phyloP scores from a whole-genome alignment of 2,113 vertebrate genomes.

The Boulengeromyrus knoepffleri region DNA sequence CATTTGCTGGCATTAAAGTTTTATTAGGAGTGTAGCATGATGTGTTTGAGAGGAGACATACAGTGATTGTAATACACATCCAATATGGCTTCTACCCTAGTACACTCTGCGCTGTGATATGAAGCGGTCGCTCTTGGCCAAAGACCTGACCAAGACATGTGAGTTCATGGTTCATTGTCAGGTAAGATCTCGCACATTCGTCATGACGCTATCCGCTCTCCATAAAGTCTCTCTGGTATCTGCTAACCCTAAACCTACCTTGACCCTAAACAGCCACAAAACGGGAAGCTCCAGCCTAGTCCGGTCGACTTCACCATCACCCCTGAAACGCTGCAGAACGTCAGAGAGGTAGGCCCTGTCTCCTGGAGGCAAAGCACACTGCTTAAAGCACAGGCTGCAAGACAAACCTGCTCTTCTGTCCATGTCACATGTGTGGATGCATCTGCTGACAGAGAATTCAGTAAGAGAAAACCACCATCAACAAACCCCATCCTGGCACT shows the following conservation, averaged over 20 bases:
- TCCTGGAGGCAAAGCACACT: not conserved
- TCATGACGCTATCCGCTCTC: not conserved
- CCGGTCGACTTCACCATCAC: conserved; percentile 90
- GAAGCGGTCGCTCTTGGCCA: conserved; percentile 83
- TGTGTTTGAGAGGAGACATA: not conserved
- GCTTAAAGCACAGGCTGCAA: not conserved
- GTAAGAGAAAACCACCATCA: not conserved
- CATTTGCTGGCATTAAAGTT: not conserved
- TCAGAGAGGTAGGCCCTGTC: conserved; percentile 67
- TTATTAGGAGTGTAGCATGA: not conserved
- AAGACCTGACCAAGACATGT: conserved; percentile 86
- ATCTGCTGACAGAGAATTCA: not conserved
- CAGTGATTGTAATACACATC: not conserved
- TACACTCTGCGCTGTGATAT: conserved; percentile 91
- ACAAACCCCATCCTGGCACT: not conserved
- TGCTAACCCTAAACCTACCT: not conserved
- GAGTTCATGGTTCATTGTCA: conserved; percentile 91
- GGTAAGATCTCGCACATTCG: conserved; percentile 53
- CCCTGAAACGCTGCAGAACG: conserved; percentile 86
- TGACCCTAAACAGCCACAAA: conserved; percentile 70
- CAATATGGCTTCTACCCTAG: conserved; percentile 44
- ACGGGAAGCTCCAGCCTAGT: conserved; percentile 69
- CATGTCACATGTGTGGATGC: not conserved
- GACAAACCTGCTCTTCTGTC: not conserved
- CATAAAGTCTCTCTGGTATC: not conserved